Conservation (phyloP, 2,888 invertebrate species). For the Aphelenchoides bicaudatus region DNA sequence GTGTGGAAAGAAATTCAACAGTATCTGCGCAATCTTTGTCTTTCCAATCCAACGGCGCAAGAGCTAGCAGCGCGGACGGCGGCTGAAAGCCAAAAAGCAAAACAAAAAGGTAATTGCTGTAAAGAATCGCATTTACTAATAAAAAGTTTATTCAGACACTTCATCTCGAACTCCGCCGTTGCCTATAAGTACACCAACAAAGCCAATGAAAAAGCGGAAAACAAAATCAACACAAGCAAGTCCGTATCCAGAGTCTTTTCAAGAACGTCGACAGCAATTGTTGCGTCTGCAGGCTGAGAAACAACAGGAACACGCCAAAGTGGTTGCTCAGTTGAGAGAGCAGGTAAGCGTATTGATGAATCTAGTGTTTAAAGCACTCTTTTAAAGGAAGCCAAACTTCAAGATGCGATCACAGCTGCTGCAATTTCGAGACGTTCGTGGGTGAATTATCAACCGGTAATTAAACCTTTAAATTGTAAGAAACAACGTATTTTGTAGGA, state of each 20-base stretch:
- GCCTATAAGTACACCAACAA: neutral
- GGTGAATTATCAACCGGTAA: no score
- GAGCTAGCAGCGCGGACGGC: neutral
- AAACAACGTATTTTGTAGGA: neutral
- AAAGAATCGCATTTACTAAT: neutral
- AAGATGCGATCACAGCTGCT: slow-evolving; percentile 6
- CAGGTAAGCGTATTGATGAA: no score
- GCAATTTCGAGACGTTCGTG: no score
- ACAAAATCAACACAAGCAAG: no score
- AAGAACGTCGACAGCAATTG: neutral
- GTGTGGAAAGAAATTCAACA: slow-evolving; percentile 11
- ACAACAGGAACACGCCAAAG: slow-evolving; percentile 2
- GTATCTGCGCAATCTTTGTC: neutral
- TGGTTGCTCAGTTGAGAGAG: neutral
- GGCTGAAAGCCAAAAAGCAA: no score
- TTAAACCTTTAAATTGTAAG: no score
- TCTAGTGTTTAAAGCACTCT: neutral
- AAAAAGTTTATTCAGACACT: slow-evolving; percentile 4
- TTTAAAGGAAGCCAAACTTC: neutral
- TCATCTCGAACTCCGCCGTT: neutral
- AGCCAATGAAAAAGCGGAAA: no score
- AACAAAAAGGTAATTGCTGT: no score
- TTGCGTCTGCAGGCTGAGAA: slow-evolving; percentile 10
- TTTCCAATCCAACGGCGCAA: neutral
- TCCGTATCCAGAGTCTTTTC: no score